These are phyloP conservation scores for Netelia fuscicornis DNA, from an alignment of 2,888 invertebrate species.

Conservation along the genomic window DNA sequence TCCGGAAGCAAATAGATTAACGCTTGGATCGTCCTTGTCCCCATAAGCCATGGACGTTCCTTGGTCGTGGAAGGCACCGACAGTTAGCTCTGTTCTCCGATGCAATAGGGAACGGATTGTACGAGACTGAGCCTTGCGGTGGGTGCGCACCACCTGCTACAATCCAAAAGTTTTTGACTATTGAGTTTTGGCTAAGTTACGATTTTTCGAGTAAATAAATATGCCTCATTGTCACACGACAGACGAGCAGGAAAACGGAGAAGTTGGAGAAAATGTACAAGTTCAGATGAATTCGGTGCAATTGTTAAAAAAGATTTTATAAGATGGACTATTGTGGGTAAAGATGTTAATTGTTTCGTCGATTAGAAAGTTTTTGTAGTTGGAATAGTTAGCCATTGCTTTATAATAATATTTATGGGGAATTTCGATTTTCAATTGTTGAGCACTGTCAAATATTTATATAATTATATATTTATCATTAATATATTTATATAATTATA, in stretches of 20 bases:
- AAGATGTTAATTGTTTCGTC: no score
- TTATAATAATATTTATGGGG: no score
- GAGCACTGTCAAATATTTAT: no score
- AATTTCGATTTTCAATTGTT: no score
- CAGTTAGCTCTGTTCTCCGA: not conserved
- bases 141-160: conserved; percentile 25
- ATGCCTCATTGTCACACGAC: not conserved
- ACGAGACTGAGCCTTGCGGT: conserved; percentile 19
- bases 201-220: conserved; percentile 15
- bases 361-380: no score
- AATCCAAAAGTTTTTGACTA: conserved; percentile 40
- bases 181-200: conserved; percentile 49
- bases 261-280: not conserved
- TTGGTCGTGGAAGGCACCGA: not conserved
- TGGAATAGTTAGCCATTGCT: no score
- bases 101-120: not conserved
- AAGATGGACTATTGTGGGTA: no score
- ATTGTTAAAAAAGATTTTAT: no score
- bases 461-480: no score
- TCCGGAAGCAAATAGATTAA: conserved; percentile 61
- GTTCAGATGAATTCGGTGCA: no score
- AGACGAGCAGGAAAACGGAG: not conserved
- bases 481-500: no score
- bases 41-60: conserved; percentile 39
- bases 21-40: conserved; percentile 45